Evolutionary conservation across 2,797 vertebrate genomes (phyloP), one percentile per base, ranked within the genome.

Genomic region (Intellagama lesueurii): DNA sequence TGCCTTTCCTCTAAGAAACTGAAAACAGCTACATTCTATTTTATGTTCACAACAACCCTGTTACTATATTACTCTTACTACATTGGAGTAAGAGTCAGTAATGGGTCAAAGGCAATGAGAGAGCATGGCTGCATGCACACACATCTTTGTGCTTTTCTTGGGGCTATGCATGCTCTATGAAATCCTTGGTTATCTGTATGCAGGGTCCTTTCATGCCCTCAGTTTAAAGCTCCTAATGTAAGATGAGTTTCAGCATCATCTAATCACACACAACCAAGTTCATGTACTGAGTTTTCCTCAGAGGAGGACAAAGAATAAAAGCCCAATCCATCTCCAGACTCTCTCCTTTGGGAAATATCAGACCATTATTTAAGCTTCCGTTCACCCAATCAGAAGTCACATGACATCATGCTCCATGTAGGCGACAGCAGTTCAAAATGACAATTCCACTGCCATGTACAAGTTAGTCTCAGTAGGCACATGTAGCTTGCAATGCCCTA

Each of bases 301-400:
- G 16, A 73, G 7, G 44, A 84, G 47, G 26, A 19, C 22, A 11
- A n/a, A 73, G n/a, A 11, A 32, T 73, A 35, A 68, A 12, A 68
- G n/a, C 12, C 35, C 35, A 72, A 84, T 5, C 17, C 19, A 40
- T 3, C 49, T 80, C 35, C 60, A 80, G 4, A 24, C 81, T 81
- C 28, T 40, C 4, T 81, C 22, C 44, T 81, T 8, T 0, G 16
- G 26, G 69, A 81, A 30, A 52, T 87, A 86, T 24, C 47, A 81
- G 47, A 24, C 14, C 40, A 19, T 81, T 52, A 19, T 26, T 80
- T 80, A 56, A 40, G 16, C 7, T 24, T 87, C 68, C 66, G 9
- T 72, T 87, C 66, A 80, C 35, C 49, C 78, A 72, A 72, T 79
- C 68, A 78, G 32, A 87, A 80, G 56, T 47, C 35, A 87, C 17